Conservation (phyloP, 2,113 vertebrate species). For the Lampris megalopsis region DNA sequence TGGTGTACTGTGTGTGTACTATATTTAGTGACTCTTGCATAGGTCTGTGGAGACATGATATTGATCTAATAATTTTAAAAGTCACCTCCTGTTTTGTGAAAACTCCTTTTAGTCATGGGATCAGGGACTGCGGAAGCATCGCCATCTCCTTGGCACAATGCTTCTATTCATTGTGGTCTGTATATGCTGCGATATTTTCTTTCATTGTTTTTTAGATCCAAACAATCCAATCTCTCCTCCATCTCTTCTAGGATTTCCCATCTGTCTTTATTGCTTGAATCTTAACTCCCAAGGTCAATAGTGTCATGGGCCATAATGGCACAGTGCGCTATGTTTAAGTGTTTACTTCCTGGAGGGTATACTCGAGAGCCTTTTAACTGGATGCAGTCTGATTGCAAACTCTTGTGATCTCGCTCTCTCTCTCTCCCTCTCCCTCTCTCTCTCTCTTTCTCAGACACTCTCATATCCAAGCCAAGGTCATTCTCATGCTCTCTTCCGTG, state of each 20-base stretch:
- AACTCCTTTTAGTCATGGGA: too few species aligned
- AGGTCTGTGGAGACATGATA: too few species aligned
- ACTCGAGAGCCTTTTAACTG: conserved; percentile 47
- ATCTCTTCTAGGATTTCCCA: conserved; percentile 40
- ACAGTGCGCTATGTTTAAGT: conserved; percentile 35
- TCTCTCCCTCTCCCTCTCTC: background rate
- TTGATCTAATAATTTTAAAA: too few species aligned
- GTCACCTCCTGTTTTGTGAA: too few species aligned
- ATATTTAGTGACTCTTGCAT: too few species aligned
- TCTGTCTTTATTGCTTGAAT: conserved; percentile 46
- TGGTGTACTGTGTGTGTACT: too few species aligned
- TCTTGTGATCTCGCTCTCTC: background rate
- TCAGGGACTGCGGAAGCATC: too few species aligned
- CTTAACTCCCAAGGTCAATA: conserved; percentile 35
- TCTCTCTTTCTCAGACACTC: conserved; percentile 11
- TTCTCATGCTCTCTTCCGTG: conserved; percentile 54
- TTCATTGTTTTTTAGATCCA: conserved; percentile 7
- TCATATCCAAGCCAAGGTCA: conserved; percentile 62
- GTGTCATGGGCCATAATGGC: conserved; percentile 7
- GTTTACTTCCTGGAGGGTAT: conserved; percentile 61
- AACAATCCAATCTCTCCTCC: background rate
- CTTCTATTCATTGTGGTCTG: conserved; percentile 21
- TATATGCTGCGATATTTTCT: conserved; percentile 13
- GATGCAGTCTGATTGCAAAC: conserved; percentile 41
- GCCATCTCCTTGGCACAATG: background rate